Evolutionary conservation across 2,888 invertebrate genomes (phyloP), one percentile per base, ranked within the genome.

Genomic region (Pollenia angustigena): DNA sequence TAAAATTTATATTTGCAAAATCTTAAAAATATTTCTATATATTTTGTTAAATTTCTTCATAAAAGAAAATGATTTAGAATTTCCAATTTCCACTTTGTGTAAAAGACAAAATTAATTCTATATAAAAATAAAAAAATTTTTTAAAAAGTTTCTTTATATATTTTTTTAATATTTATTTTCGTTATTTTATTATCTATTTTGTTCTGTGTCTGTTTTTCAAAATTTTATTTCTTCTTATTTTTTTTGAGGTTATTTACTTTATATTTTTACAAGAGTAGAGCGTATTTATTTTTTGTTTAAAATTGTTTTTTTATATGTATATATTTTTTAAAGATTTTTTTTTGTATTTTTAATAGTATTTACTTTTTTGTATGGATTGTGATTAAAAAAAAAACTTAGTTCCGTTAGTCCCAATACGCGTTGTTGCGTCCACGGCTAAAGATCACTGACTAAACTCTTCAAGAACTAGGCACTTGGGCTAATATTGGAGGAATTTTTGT

Each of bases 381-480:
- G 40, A 66, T 58, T 58, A 62, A 58, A 78, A 72, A 78, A 72
- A 68, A 68, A 84, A 58, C n/a, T 68, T n/a, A 60, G 42, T 64
- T 75, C 83, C 81, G 81, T 48, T 56, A 18, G 64, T 10, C 56
- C 76, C 60, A 83, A 66, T 78, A 90, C 89, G 90, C 72, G 76
- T 64, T 93, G 90, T 81, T 90, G 85, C 90, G 90, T 90, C 90
- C 90, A 90, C 91, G 89, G 90, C 90, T 89, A 90, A 91, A 91
- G 92, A 92, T 92, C 93, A 91, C 91, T 91, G 92, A 92, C 91
- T 92, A 91, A 92, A 90, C 89, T 87, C 85, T 85, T 87, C 69
- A 81, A 81, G 84, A 85, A 85, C 75, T 81, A 81, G 68, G 52
- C 72, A 81, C 71, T 50, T 64, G 64, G 83, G 44, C 81, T 84